A percentile compares a stretch with the other conserved stretches of the same genome.
Evolutionary conservation across 2,113 vertebrate genomes (phyloP).

Genomic region (Oostethus manadensis): DNA sequence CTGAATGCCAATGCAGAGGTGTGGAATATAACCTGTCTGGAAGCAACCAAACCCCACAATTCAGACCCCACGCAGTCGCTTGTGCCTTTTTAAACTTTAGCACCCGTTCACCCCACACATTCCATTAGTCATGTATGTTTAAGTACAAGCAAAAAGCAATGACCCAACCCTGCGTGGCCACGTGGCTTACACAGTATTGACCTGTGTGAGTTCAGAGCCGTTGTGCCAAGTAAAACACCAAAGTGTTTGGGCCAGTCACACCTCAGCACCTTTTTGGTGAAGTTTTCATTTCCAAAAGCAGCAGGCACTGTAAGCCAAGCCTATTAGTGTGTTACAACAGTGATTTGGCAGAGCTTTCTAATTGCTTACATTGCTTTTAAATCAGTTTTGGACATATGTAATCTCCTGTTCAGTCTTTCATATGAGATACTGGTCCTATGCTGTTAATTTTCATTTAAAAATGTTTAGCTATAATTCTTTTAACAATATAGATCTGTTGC

Average conservation of each 20-base stretch:
- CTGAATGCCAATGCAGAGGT: not conserved
- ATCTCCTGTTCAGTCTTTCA: not conserved
- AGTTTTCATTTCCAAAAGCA: slow-evolving; percentile 1
- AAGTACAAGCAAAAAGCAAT: slow-evolving; percentile 16
- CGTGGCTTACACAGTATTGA: slow-evolving; percentile 18
- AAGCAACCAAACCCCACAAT: slow-evolving; percentile 32
- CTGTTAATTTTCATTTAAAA: no score
- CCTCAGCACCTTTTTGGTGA: not conserved
- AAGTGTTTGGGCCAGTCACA: not conserved
- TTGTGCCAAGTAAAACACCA: slow-evolving; percentile 3
- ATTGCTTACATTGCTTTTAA: not conserved
- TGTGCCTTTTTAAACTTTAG: slow-evolving; percentile 11
- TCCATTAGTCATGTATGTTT: slow-evolving; percentile 12
- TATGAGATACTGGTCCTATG: not conserved
- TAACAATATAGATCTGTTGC: no score
- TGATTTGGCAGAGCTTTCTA: not conserved
- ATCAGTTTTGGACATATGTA: not conserved
- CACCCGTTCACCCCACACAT: slow-evolving; percentile 17
- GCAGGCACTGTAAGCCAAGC: not conserved
- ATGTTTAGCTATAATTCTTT: no score
- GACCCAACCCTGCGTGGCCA: slow-evolving; percentile 16
- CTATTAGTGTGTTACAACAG: not conserved
- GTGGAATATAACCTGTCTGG: slow-evolving; percentile 1
- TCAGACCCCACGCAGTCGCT: slow-evolving; percentile 6
- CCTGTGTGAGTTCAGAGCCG: slow-evolving; percentile 18